A percentile compares a stretch with the other conserved stretches of the same genome.
Conservation (phyloP, 2,888 invertebrate species). For the Sesia bembeciformis region DNA sequence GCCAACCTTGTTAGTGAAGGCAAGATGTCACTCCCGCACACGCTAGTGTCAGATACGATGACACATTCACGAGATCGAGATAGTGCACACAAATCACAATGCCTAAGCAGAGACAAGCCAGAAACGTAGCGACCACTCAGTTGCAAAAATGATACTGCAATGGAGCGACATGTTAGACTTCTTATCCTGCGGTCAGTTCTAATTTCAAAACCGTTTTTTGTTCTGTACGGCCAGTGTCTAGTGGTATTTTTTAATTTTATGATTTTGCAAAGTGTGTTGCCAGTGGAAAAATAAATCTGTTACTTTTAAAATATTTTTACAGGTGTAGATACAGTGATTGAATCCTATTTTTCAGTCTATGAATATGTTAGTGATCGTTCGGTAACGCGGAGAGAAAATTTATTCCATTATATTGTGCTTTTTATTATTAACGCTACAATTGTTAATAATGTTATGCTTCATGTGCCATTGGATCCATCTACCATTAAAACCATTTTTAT, state of each 20-base stretch:
- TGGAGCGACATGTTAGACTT: constrained; percentile 68
- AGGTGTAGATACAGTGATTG: no score
- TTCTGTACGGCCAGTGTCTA: background rate
- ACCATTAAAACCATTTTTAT: no score
- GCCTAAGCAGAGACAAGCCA: constrained; percentile 27
- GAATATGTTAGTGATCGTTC: no score
- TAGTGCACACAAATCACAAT: constrained; percentile 37
- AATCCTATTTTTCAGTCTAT: no score
- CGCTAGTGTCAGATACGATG: constrained; percentile 13
- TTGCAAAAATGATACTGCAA: constrained; percentile 64
- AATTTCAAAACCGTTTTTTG: constrained; percentile 17
- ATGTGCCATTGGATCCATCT: no score
- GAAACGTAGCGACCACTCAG: constrained; percentile 42
- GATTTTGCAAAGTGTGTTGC: background rate
- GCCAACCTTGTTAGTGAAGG: constrained; percentile 28
- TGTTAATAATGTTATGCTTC: no score
- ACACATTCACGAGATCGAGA: constrained; percentile 26
- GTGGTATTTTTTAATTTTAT: constrained; percentile 6
- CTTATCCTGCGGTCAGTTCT: constrained; percentile 59
- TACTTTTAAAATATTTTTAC: no score
- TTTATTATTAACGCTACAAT: no score
- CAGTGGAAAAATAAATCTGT: no score
- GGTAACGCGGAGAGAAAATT: no score
- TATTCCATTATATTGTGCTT: no score
- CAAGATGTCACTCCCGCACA: constrained; percentile 23